phyloP scores from a whole-genome alignment of 2,113 vertebrate genomes.

The Trichomycterus rosablanca region DNA sequence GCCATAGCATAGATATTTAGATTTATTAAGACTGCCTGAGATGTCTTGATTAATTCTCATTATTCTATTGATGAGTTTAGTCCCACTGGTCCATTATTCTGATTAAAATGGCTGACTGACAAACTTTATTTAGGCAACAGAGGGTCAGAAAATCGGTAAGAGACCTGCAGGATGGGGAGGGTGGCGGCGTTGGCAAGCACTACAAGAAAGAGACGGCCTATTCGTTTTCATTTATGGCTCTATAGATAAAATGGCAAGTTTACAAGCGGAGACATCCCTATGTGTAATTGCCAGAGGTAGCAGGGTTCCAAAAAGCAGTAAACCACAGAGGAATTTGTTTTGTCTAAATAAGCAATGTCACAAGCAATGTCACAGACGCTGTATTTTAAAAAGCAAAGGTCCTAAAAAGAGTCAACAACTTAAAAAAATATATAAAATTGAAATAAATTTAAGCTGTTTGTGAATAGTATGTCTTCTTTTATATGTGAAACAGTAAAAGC shows the following conservation, averaged over 20 bases:
- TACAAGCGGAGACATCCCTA: not conserved
- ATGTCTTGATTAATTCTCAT: slow-evolving; percentile 19
- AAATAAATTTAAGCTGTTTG: not conserved
- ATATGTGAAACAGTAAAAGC: no score
- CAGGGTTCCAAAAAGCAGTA: not conserved
- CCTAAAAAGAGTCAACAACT: no score
- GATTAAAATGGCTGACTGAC: slow-evolving; percentile 3
- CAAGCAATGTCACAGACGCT: no score
- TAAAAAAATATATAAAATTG: not conserved
- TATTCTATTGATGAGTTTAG: not conserved
- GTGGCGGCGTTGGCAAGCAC: not conserved
- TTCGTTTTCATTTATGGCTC: slow-evolving; percentile 4
- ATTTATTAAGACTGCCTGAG: slow-evolving; percentile 1
- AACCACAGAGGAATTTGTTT: not conserved
- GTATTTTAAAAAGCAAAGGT: no score
- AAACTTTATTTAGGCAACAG: not conserved
- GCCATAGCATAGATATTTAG: slow-evolving; percentile 18
- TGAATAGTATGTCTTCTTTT: no score
- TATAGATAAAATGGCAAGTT: not conserved
- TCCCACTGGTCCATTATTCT: slow-evolving; percentile 2
- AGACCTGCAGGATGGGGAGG: not conserved
- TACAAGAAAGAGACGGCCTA: not conserved
- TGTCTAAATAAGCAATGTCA: no score
- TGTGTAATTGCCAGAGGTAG: not conserved
- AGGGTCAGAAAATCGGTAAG: not conserved